Base-by-base conservation (phyloP, 2,113 vertebrate species). In the Glaucomys volans region DNA sequence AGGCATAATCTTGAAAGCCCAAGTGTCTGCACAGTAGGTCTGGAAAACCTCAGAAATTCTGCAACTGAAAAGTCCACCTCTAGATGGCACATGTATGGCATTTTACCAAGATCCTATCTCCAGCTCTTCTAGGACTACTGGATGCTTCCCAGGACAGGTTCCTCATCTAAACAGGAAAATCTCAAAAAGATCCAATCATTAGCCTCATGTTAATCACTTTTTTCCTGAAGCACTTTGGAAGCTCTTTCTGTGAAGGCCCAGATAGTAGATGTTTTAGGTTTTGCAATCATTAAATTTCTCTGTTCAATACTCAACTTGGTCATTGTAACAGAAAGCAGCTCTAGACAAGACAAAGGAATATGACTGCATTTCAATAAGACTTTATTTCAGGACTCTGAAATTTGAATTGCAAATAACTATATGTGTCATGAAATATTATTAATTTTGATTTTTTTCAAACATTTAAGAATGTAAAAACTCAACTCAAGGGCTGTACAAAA, bases 391-490 rank as follows among this genome's bases (percentile, higher is more conserved):
- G 24, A 20, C 54, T 57, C 50, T 69, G 22, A 54, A 54, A 92
- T 86, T 64, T 40, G 18, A 79, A 81, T 26, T 86, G 40, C 35
- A 85, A 86, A 59, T 82, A 88, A 52, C 42, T 95, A 54, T 35
- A 20, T 0, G 2, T 30, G 26, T 62, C 44, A 74, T 83, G 9
- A 82, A 89, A n/a, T 44, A 66, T 42, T 89, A 8, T 72, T 77
- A 47, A 35, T 91, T 74, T 71, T 16, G 1, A 24, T 28, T 71
- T 83, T 95, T 72, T 35, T 16, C 17, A 72, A 57, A 28, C 16
- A 50, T 72, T 75, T 86, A 62, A 92, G 84, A 86, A 75, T 54
- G 30, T 52, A 64, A 75, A 87, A 81, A 37, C 83, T 91, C 96
- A 84, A 52, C 22, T 88, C 4, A 22, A 22, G 10, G 37, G 24